These are phyloP conservation scores for Capreolus pygargus DNA, from an alignment of 2,113 vertebrate genomes.

Conservation along the genomic window DNA sequence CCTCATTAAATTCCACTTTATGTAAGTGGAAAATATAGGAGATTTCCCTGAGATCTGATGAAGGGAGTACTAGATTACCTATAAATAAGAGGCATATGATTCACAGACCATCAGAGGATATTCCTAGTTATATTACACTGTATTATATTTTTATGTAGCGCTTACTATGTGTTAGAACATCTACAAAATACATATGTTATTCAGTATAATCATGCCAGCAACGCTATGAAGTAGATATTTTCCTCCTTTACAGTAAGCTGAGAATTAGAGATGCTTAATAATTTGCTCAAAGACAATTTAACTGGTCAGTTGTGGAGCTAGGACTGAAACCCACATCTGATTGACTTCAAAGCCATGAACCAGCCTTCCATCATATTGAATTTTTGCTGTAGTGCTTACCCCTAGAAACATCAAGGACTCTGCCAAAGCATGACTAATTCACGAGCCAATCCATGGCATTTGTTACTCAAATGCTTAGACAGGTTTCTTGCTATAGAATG, in stretches of 20 bases:
- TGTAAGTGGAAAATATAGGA: neutral
- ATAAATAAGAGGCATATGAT: neutral
- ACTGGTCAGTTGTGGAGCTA: neutral
- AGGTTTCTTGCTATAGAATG: neutral
- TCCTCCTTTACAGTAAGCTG: neutral
- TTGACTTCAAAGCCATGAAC: neutral
- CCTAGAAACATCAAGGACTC: neutral
- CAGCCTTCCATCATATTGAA: neutral
- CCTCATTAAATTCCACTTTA: neutral
- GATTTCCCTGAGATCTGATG: neutral
- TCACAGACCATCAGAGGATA: neutral
- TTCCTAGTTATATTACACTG: neutral
- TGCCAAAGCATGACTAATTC: neutral
- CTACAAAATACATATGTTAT: neutral
- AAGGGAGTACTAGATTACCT: neutral
- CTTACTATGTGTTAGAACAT: neutral
- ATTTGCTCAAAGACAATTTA: neutral
- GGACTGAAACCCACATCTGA: neutral
- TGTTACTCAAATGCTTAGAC: neutral
- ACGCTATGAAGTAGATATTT: neutral
- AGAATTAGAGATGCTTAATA: neutral
- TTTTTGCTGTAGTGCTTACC: neutral
- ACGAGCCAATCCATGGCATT: neutral
- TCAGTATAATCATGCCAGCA: neutral
- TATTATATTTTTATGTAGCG: neutral